Base-by-base conservation (phyloP, 2,888 invertebrate species). In the Galerucella calmariensis region DNA sequence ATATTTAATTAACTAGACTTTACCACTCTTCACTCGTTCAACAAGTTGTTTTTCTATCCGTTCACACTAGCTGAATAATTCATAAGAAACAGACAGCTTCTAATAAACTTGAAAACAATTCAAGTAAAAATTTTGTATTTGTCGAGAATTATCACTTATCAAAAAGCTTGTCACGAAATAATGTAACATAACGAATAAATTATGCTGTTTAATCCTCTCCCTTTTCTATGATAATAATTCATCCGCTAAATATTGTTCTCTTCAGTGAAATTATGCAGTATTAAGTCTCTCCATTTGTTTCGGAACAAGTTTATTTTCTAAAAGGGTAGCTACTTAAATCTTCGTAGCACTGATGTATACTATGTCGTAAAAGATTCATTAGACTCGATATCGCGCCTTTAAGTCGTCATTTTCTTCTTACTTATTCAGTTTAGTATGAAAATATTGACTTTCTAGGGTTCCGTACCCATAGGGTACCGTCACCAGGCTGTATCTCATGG, bases 181-280 rank as follows among this genome's bases (percentile, higher is more conserved):
- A 46, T 27, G 0, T 48, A 48, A 48, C 48, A 5, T 14, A 14
- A 5, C 48, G 12, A 56, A 56, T 56, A 56, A 56, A 56, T 56
- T 20, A 56, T 56, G 20, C 56, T 56, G 10, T 56, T 56, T 56
- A 56, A 16, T 56, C 56, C 56, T 1, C 10, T 16, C 16, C 20
- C 56, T 56, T 56, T 20, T 20, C 20, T 56, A 56, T 56, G 56
- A 56, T 56, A 20, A 56, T 56, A 20, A 56, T 56, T 56, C 56
- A 56, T 56, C 16, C 10, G 16, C 56, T 16, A 10, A 56, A 56
- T 56, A 20, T 20, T 53, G 53, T 16, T 9, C 53, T 53, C 16
- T 16, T 16, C 20, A 10, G 20, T 10, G 20, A 56, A 20, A 56
- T 56, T 56, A 56, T 16, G 20, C 16, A 16, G 56, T 16, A 56